Evolutionary conservation across 30 jellyfish, hydroid and myxozoan genomes (phyloP).

Genomic region (Pseudorhiza aurosa): DNA sequence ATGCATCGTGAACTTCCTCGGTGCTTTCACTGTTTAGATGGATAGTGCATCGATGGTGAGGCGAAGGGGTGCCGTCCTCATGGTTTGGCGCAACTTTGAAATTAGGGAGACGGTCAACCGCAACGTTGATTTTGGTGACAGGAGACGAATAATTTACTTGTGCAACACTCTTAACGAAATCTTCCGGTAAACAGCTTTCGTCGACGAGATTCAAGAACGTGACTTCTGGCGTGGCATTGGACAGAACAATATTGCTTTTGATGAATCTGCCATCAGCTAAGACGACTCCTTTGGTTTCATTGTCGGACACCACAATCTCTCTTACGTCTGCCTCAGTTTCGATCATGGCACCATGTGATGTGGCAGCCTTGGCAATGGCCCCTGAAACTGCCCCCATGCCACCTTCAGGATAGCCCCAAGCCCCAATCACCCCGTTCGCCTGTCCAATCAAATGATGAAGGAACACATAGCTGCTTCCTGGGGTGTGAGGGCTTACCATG

Average conservation of each 20-base stretch:
- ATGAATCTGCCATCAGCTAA: slow-evolving; percentile 43
- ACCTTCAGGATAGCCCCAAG: slow-evolving; percentile 72
- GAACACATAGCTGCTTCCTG: slow-evolving; percentile 62
- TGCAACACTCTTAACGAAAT: slow-evolving; percentile 8
- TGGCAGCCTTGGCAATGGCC: slow-evolving; percentile 49
- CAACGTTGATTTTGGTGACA: slow-evolving; percentile 52
- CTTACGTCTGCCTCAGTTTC: slow-evolving; percentile 51
- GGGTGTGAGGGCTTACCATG: slow-evolving; percentile 65
- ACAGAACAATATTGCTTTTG: slow-evolving; percentile 16
- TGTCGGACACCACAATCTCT: slow-evolving; percentile 14
- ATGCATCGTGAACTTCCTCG: slow-evolving; percentile 51
- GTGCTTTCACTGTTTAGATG: slow-evolving; percentile 53
- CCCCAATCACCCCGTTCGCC: slow-evolving; percentile 62
- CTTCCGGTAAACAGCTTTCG: slow-evolving; percentile 32
- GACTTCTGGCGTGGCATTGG: slow-evolving; percentile 67
- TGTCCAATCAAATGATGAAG: slow-evolving; percentile 62
- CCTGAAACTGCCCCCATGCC: slow-evolving; percentile 76
- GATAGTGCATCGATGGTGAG: slow-evolving; percentile 59
- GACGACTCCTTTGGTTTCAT: slow-evolving; percentile 34
- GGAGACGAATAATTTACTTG: slow-evolving; percentile 38
- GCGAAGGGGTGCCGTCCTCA: slow-evolving; percentile 47
- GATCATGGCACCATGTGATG: slow-evolving; percentile 36
- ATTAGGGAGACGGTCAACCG: slow-evolving; percentile 40
- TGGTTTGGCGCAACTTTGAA: slow-evolving; percentile 38
- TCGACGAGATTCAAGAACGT: slow-evolving; percentile 39